phyloP scores from a whole-genome alignment of 2,797 vertebrate genomes.

The Rousettus madagascariensis region DNA sequence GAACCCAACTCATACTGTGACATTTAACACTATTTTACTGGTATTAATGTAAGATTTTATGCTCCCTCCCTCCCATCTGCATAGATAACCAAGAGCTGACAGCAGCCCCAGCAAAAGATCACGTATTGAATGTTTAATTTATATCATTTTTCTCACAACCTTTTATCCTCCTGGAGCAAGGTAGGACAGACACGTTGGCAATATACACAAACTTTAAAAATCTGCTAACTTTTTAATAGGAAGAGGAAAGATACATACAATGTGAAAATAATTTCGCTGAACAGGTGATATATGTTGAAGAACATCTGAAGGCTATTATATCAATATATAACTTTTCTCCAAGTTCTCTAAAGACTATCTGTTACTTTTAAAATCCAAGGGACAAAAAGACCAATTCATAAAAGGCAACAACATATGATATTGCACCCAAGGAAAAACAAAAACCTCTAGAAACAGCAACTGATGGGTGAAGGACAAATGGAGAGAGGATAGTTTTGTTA shows the following conservation, averaged over 20 bases:
- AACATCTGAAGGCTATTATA: not conserved
- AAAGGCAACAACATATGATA: not conserved
- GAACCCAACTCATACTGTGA: not conserved
- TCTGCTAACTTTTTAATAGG: not conserved
- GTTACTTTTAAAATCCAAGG: not conserved
- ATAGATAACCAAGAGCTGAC: not conserved
- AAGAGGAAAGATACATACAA: not conserved
- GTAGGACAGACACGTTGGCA: not conserved
- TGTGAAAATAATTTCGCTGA: not conserved
- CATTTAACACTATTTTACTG: not conserved
- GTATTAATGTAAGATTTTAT: not conserved
- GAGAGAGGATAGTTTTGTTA: not conserved
- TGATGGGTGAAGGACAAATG: not conserved
- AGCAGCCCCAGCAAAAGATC: not conserved
- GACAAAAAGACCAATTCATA: not conserved
- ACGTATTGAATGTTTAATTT: not conserved
- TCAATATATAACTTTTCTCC: not conserved
- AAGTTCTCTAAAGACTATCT: not conserved
- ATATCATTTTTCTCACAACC: not conserved
- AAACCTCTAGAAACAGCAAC: not conserved
- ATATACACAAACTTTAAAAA: not conserved
- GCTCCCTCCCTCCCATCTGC: not conserved
- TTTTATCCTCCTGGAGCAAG: not conserved
- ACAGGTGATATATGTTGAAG: not conserved
- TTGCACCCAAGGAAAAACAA: not conserved